Evolutionary conservation across 2,113 vertebrate genomes (phyloP).

Genomic region (Thalassoma bifasciatum): DNA sequence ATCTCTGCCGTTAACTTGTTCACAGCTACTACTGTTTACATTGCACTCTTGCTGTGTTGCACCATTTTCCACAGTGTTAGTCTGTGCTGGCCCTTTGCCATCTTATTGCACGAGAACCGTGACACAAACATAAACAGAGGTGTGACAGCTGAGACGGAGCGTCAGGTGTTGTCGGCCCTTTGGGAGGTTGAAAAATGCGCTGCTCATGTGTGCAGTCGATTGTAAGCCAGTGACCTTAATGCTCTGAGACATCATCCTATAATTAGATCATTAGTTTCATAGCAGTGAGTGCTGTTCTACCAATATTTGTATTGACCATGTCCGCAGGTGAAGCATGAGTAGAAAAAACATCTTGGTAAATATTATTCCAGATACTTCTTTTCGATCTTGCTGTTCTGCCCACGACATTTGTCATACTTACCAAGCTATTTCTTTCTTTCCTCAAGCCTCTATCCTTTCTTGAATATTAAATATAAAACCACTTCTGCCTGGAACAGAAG

Average conservation of each 20-base stretch:
- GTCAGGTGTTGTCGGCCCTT: background rate
- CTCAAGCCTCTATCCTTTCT: background rate
- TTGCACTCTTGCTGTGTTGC: too few relatives aligned
- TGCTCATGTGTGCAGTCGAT: background rate
- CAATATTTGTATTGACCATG: background rate
- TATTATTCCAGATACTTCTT: background rate
- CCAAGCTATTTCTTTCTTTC: background rate
- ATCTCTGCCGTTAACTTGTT: background rate
- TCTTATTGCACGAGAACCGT: background rate
- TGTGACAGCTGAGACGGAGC: background rate
- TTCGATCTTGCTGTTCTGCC: background rate
- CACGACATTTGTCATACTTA: background rate
- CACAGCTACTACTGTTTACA: background rate
- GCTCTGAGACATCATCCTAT: background rate
- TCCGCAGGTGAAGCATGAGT: slow-evolving; percentile 2
- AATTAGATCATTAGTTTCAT: background rate
- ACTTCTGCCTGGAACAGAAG: background rate
- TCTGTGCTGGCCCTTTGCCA: background rate
- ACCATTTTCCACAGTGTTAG: background rate
- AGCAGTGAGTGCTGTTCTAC: background rate
- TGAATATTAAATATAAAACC: background rate
- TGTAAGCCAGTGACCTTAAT: slow-evolving; percentile 12
- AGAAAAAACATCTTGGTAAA: background rate
- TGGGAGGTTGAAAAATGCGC: slow-evolving; percentile 15
- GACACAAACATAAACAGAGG: background rate